Evolutionary conservation across 2,888 invertebrate genomes (phyloP).

Genomic region (Andrena marginata): DNA sequence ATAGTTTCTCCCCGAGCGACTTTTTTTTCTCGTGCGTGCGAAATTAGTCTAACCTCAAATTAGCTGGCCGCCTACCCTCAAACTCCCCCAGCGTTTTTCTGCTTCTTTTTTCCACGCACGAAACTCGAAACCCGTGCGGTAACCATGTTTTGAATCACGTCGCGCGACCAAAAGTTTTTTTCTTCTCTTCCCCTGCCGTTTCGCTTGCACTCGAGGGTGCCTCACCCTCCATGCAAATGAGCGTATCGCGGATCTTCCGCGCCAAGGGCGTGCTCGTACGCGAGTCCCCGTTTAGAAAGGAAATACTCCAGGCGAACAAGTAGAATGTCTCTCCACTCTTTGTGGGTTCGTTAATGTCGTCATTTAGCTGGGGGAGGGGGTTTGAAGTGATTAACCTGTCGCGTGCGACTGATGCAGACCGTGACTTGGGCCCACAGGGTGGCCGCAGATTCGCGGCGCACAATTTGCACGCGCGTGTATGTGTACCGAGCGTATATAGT

Average conservation of each 20-base stretch:
- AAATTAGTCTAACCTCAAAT: constrained; percentile 82
- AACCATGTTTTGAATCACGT: constrained; percentile 74
- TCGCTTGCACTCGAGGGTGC: constrained; percentile 48
- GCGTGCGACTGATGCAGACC: constrained; percentile 8
- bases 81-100: constrained; percentile 39
- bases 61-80: constrained; percentile 69
- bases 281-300: constrained; percentile 53
- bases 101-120: constrained; percentile 21
- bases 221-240: constrained; percentile 74
- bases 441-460: neutral
- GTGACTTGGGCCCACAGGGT: neutral
- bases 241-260: constrained; percentile 69
- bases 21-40: constrained; percentile 74
- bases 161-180: constrained; percentile 56
- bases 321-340: constrained; percentile 40
- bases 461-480: no score
- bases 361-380: constrained; percentile 33
- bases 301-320: constrained; percentile 34
- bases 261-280: constrained; percentile 42
- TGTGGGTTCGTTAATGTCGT: constrained; percentile 37
- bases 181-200: constrained; percentile 23
- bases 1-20: constrained; percentile 19
- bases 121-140: constrained; percentile 66
- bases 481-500: neutral
- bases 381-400: constrained; percentile 39